phyloP scores from a whole-genome alignment of 2,888 invertebrate species.

The Cephus runcator region DNA sequence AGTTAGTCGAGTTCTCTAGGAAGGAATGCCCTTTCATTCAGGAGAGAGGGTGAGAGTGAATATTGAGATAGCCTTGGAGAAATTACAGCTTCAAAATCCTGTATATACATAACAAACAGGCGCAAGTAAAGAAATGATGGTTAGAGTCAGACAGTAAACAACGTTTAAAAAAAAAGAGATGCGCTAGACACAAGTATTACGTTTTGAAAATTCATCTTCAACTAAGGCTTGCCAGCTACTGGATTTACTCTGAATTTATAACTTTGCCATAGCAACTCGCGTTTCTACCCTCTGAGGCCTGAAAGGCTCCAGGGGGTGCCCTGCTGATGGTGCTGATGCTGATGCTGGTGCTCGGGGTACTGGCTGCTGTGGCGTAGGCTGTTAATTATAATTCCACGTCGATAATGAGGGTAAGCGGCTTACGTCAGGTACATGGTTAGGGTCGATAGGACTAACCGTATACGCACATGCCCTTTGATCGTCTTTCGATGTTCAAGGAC shows the following conservation, averaged over 20 bases:
- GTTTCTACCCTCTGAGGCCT: conserved; percentile 14
- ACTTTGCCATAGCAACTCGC: conserved; percentile 25
- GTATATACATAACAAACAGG: not conserved
- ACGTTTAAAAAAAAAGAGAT: not conserved
- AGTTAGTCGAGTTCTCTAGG: not conserved
- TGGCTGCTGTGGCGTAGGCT: conserved; percentile 26
- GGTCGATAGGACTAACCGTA: conserved; percentile 38
- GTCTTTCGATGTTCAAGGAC: conserved; percentile 39
- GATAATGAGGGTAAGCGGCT: conserved; percentile 58
- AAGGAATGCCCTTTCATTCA: not conserved
- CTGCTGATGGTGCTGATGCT: not conserved
- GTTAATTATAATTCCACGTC: conserved; percentile 56
- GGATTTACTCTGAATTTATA: conserved; percentile 22
- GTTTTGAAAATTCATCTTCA: not conserved
- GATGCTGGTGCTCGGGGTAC: conserved; percentile 8
- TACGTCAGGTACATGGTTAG: conserved; percentile 37
- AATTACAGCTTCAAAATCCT: not conserved
- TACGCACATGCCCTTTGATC: conserved; percentile 36
- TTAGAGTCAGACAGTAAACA: not conserved
- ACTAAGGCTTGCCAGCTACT: not conserved
- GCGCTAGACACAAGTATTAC: not conserved
- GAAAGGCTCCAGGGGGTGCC: conserved; percentile 13
- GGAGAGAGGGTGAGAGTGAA: not conserved
- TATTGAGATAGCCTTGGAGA: not conserved
- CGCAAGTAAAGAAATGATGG: not conserved